A percentile compares a stretch with the other conserved stretches of the same genome.
These are phyloP conservation scores for Platygyra sinensis DNA, from an alignment of 64 coral and sea anemone genomes.

Conservation along the genomic window DNA sequence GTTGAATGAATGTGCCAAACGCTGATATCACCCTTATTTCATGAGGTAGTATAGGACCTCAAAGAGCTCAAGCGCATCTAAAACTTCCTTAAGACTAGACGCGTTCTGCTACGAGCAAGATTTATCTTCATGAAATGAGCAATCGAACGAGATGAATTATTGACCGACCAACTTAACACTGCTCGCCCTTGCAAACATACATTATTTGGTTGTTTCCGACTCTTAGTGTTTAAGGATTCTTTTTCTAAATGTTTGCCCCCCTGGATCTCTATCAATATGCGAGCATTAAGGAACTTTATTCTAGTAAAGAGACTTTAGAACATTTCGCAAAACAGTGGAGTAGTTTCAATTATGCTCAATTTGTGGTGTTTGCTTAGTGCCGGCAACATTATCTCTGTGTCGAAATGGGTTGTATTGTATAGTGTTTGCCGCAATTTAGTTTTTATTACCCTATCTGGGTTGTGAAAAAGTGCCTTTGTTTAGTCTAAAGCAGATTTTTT, in stretches of 20 bases:
- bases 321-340: slow-evolving; percentile 47
- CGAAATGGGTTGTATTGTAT: slow-evolving; percentile 54
- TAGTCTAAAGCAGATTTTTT: slow-evolving; percentile 21
- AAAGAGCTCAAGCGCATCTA: not conserved
- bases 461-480: slow-evolving; percentile 49
- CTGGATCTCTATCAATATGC: slow-evolving; percentile 57
- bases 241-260: slow-evolving; percentile 92
- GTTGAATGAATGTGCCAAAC: slow-evolving; percentile 16
- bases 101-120: not conserved
- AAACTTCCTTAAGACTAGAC: not conserved
- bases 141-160: slow-evolving; percentile 80
- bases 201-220: slow-evolving; percentile 96
- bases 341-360: slow-evolving; percentile 77
- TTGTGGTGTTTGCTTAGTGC: slow-evolving; percentile 67
- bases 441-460: slow-evolving; percentile 61
- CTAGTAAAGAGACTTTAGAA: slow-evolving; percentile 67
- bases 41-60: not conserved
- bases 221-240: slow-evolving; percentile 94
- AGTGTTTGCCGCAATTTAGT: slow-evolving; percentile 53
- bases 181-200: slow-evolving; percentile 82
- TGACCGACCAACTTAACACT: slow-evolving; percentile 73
- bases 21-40: slow-evolving; percentile 9
- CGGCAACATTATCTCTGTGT: slow-evolving; percentile 61
- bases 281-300: slow-evolving; percentile 68
- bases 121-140: slow-evolving; percentile 78